Conservation (phyloP, 2,888 invertebrate genomes). For the Orthosia gothica region DNA sequence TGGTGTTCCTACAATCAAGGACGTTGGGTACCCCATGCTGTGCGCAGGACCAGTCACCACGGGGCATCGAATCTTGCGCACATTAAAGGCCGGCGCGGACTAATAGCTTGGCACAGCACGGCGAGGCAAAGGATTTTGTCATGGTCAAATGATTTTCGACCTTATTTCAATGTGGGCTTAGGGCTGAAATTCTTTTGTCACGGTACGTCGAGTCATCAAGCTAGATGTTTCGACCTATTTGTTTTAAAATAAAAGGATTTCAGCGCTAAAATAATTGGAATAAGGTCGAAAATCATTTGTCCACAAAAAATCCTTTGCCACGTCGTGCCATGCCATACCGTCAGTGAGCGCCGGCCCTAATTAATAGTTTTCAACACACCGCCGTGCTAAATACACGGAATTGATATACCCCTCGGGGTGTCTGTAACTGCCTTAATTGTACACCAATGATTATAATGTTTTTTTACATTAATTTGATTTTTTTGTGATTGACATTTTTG, state of each 20-base stretch:
- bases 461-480: constrained; percentile 61
- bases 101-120: too few relatives aligned
- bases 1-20: constrained; percentile 74
- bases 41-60: constrained; percentile 77
- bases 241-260: too few relatives aligned
- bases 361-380: constrained; percentile 82
- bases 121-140: too few relatives aligned
- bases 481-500: constrained; percentile 63
- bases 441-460: constrained; percentile 64
- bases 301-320: too few relatives aligned
- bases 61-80: constrained; percentile 77
- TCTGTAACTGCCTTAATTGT: constrained; percentile 78
- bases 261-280: too few relatives aligned
- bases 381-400: constrained; percentile 74
- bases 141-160: too few relatives aligned
- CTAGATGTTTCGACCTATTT: too few relatives aligned
- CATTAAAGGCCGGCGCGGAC: constrained; percentile 54
- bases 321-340: too few relatives aligned
- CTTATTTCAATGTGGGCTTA: too few relatives aligned
- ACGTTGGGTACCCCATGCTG: constrained; percentile 77
- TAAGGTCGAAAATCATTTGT: too few relatives aligned
- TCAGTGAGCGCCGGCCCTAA: constrained; percentile 51
- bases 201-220: too few relatives aligned
- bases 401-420: constrained; percentile 77
- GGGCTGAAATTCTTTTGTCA: too few relatives aligned